Evolutionary conservation across 1,140 invertebrate genomes (phyloP).

Genomic region (Drosophila repletoides): DNA sequence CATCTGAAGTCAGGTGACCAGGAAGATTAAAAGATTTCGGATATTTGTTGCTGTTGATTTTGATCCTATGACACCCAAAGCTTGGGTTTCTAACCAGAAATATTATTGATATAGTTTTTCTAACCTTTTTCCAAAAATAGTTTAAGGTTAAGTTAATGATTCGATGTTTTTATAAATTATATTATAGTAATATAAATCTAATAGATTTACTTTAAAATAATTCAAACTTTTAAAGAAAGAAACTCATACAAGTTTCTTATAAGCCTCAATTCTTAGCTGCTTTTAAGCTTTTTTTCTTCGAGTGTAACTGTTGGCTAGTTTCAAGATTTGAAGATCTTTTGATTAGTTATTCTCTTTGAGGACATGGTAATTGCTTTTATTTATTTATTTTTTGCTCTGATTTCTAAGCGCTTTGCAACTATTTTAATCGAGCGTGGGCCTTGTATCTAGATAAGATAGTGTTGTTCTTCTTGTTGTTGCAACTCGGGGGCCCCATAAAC

Average conservation of each 20-base stretch:
- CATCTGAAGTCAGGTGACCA: too few species aligned
- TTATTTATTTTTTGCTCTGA: not conserved
- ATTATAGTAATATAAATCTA: too few species aligned
- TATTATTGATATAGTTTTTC: too few species aligned
- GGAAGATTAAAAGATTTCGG: too few species aligned
- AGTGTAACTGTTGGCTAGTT: not conserved
- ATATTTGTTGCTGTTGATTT: too few species aligned
- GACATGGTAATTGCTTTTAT: conserved; percentile 24
- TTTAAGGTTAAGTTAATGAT: not conserved
- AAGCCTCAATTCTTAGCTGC: not conserved
- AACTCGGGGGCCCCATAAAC: conserved; percentile 47
- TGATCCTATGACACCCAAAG: too few species aligned
- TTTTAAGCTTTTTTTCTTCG: not conserved
- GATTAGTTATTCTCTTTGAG: conserved; percentile 22
- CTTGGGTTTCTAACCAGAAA: too few species aligned
- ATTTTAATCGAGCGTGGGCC: conserved; percentile 24
- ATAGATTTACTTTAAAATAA: too few species aligned
- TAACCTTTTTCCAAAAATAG: too few species aligned
- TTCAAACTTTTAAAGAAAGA: too few species aligned
- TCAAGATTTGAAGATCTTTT: conserved; percentile 1
- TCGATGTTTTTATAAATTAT: not conserved
- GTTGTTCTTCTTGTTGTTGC: not conserved
- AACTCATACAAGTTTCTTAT: too few species aligned
- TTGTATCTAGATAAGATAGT: conserved; percentile 30
- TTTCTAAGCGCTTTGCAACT: not conserved